These are phyloP conservation scores for Magallana angulata DNA, from an alignment of 1,140 invertebrate genomes.

Conservation along the genomic window DNA sequence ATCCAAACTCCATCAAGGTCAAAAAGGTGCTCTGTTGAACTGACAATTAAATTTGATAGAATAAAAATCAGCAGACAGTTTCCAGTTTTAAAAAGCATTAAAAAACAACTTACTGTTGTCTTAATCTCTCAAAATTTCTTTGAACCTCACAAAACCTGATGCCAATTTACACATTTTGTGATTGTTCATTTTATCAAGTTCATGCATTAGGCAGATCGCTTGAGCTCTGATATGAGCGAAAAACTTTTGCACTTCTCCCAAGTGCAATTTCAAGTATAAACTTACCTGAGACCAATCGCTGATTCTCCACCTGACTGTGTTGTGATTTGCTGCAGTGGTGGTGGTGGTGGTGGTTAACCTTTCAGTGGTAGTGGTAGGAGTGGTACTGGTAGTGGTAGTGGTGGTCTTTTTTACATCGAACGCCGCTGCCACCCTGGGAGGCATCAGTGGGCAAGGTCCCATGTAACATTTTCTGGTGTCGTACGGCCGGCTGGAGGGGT, in stretches of 20 bases:
- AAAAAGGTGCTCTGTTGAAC: not conserved
- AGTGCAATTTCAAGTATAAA: not conserved
- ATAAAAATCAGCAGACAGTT: constrained; percentile 20
- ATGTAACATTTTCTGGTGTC: constrained; percentile 64
- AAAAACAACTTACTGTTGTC: not conserved
- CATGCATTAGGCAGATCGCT: not conserved
- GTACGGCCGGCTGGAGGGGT: constrained; percentile 61
- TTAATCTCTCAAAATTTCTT: not conserved
- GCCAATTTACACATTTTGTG: constrained; percentile 18
- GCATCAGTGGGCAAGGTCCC: constrained; percentile 60
- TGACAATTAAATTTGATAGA: constrained; percentile 20
- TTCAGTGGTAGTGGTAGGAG: constrained; percentile 51
- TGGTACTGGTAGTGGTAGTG: constrained; percentile 56
- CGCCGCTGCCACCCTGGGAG: not conserved
- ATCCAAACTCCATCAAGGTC: constrained; percentile 14
- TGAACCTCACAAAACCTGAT: not conserved
- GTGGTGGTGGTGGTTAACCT: constrained; percentile 58
- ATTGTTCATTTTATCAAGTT: not conserved
- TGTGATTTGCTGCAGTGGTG: constrained; percentile 40
- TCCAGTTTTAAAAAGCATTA: constrained; percentile 4
- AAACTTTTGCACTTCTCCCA: not conserved
- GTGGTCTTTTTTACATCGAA: constrained; percentile 45
- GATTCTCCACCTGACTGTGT: constrained; percentile 61
- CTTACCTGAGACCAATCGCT: constrained; percentile 71
- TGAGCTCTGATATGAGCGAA: not conserved